Percentiles rank a stretch among this genome's conserved stretches.
phyloP scores from a whole-genome alignment of 1,140 invertebrate genomes.

The Macrostomum lignano region DNA sequence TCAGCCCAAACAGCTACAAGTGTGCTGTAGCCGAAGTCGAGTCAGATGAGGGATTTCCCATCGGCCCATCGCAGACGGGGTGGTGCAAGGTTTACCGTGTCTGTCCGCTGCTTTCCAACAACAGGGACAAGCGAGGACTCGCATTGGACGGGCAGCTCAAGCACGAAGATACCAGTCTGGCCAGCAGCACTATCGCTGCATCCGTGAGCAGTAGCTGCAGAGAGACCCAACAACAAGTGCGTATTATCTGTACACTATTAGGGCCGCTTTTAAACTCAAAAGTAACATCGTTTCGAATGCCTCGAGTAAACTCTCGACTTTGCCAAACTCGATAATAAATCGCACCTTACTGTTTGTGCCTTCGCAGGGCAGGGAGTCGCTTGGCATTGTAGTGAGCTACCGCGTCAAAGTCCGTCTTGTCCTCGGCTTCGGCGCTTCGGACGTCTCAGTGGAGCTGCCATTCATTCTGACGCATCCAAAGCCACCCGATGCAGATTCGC shows the following conservation, averaged over 20 bases:
- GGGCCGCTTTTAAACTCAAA: too few relatives aligned
- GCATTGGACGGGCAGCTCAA: slow-evolving; percentile 92
- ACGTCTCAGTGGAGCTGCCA: slow-evolving; percentile 78
- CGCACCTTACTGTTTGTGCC: too few relatives aligned
- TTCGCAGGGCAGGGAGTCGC: slow-evolving; percentile 30
- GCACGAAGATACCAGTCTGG: slow-evolving; percentile 95
- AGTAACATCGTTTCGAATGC: too few relatives aligned
- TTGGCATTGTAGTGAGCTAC: slow-evolving; percentile 95
- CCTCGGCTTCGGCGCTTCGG: slow-evolving; percentile 56
- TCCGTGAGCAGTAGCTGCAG: too few relatives aligned
- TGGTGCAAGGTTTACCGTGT: slow-evolving; percentile 92
- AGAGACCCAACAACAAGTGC: too few relatives aligned
- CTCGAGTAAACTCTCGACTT: too few relatives aligned
- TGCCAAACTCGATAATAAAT: too few relatives aligned
- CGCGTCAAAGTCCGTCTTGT: slow-evolving; percentile 93
- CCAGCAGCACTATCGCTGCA: slow-evolving; percentile 88
- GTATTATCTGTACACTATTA: too few relatives aligned
- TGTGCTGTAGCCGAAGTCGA: too few relatives aligned
- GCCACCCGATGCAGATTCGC: slow-evolving; percentile 15
- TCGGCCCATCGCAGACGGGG: slow-evolving; percentile 47
- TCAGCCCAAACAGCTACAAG: slow-evolving; percentile 88
- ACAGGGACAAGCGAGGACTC: slow-evolving; percentile 90
- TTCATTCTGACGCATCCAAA: slow-evolving; percentile 96
- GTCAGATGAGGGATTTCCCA: slow-evolving; percentile 66
- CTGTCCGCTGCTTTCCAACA: slow-evolving; percentile 72